A percentile compares a stretch with the other conserved stretches of the same genome.
These are phyloP conservation scores for Protonibea diacanthus DNA, from an alignment of 2,797 vertebrate genomes.

Conservation along the genomic window DNA sequence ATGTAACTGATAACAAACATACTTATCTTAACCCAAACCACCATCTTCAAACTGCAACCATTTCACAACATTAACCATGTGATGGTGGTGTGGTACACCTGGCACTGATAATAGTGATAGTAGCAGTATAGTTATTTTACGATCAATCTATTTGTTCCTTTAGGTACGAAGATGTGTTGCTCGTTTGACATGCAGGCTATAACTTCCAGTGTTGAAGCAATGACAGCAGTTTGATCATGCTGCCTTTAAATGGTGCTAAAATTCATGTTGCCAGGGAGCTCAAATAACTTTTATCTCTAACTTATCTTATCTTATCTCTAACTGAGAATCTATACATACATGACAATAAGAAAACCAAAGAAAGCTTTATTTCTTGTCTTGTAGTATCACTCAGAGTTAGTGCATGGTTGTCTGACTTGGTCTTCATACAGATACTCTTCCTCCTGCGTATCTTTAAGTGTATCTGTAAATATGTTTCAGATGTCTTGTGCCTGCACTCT, in stretches of 20 bases:
- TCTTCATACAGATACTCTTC: slow-evolving; percentile 22
- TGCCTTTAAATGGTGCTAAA: background rate
- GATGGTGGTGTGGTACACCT: no score
- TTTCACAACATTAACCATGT: no score
- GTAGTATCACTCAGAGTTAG: background rate
- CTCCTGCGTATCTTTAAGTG: slow-evolving; percentile 12
- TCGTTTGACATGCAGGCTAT: background rate
- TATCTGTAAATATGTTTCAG: slow-evolving; percentile 25
- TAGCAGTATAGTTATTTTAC: no score
- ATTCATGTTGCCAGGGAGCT: background rate
- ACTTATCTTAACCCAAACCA: no score
- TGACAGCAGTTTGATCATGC: background rate
- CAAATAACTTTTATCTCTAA: background rate
- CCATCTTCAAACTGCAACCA: no score
- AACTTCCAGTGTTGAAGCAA: background rate
- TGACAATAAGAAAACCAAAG: background rate
- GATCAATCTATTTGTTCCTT: no score
- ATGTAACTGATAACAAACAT: no score
- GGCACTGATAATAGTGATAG: no score
- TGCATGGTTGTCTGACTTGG: slow-evolving; percentile 3
- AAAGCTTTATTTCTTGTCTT: background rate
- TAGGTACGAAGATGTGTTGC: background rate
- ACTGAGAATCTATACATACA: background rate
- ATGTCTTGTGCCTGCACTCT: background rate
- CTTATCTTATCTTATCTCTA: no score